Conservation (phyloP, 2,113 vertebrate genomes). For the Uropsilus gracilis region DNA sequence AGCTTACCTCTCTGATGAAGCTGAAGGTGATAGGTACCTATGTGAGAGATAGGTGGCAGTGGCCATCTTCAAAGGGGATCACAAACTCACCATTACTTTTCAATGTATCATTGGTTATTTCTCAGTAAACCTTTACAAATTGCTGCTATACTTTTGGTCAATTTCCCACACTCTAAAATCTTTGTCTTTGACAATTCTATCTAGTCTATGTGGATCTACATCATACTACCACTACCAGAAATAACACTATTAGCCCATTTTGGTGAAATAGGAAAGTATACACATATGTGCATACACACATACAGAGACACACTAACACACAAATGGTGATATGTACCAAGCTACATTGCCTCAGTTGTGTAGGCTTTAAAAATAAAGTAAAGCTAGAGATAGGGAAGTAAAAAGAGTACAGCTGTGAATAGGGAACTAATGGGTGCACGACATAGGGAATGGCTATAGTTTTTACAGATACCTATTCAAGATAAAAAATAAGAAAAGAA, state of each 20-base stretch:
- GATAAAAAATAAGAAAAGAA: neutral
- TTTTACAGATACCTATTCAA: neutral
- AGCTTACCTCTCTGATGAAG: neutral
- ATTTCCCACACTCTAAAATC: too few relatives aligned
- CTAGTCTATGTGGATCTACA: neutral
- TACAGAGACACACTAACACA: neutral
- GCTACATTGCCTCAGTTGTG: neutral
- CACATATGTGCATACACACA: neutral
- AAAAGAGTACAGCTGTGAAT: neutral
- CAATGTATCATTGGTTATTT: neutral
- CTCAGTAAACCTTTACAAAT: neutral
- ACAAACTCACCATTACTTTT: neutral
- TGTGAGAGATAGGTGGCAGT: fast-evolving
- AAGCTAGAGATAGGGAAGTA: too few relatives aligned
- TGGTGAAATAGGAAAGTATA: neutral
- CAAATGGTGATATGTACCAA: neutral
- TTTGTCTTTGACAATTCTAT: neutral
- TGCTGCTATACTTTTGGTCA: too few relatives aligned
- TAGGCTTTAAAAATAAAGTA: too few relatives aligned
- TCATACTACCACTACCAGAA: neutral
- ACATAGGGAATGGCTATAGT: neutral
- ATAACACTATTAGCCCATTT: neutral
- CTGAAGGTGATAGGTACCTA: neutral
- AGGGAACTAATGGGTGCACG: neutral
- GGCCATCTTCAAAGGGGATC: neutral